Evolutionary conservation across 2,888 invertebrate species (phyloP), one percentile per base, ranked within the genome.

Genomic region (Caenorhabditis auriculariae): DNA sequence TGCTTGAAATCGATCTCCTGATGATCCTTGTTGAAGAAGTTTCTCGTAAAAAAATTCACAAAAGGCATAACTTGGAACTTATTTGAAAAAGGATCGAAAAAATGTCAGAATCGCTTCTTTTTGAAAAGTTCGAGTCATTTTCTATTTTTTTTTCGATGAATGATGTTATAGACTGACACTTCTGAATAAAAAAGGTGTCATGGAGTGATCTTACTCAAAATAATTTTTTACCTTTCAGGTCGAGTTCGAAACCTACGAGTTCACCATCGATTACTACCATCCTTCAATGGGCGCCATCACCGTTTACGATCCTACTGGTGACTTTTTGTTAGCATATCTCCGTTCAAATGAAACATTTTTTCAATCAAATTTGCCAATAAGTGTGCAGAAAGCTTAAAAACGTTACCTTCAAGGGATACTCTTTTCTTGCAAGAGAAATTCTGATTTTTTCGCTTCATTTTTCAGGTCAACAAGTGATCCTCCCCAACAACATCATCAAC

Each of bases 191-290:
- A n/a, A n/a, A n/a, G n/a, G n/a, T n/a, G n/a, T n/a, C n/a, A n/a
- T n/a, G n/a, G n/a, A n/a, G n/a, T n/a, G n/a, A n/a, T 6, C 6
- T 15, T 12, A 27, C 17, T 17, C 17, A 5, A 51, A 5, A 19
- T 24, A 12, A 43, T 38, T 54, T n/a, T n/a, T n/a, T n/a, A n/a
- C n/a, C n/a, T n/a, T 61, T 47, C 48, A 69, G 62, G 60, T 75
- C 42, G 74, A 75, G 41, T 63, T 69, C 37, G 60, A 58, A 23
- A 69, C 70, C 52, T 66, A 63, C 45, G 73, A 71, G 38, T 71
- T 75, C 64, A 69, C 73, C 17, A 56, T 75, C 38, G 65, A 71
- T 42, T 73, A 63, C 66, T 66, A 58, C 54, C 54, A 62, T 52
- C 70, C 63, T 19, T 27, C 32, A 2, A 23, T 55, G 29, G 56